Evolutionary conservation across 2,797 vertebrate species (phyloP).

Genomic region (Acanthiza pusilla): DNA sequence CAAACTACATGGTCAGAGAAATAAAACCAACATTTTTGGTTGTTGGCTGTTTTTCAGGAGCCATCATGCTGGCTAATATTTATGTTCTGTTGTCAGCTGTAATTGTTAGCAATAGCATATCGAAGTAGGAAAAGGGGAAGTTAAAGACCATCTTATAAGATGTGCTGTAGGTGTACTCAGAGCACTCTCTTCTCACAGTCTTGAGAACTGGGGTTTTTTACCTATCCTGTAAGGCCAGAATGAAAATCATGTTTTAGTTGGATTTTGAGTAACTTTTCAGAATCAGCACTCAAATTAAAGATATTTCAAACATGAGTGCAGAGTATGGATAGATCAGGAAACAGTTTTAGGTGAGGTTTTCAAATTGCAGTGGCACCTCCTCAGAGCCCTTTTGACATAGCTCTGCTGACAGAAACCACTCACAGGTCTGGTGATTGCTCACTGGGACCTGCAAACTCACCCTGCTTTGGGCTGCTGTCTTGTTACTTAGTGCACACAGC

Average conservation of each 20-base stretch:
- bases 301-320: not conserved
- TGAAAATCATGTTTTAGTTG: not conserved
- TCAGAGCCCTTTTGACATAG: not conserved
- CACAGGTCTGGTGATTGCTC: not conserved
- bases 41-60: not conserved
- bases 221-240: rapidly evolving
- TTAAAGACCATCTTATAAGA: not conserved
- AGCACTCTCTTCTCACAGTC: not conserved
- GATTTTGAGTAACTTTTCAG: not conserved
- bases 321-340: not conserved
- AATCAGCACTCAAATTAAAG: not conserved
- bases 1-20: not conserved
- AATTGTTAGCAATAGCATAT: not conserved
- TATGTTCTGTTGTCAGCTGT: not conserved
- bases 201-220: not conserved
- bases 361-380: not conserved
- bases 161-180: not conserved
- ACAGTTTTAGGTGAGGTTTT: not conserved
- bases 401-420: not conserved
- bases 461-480: not conserved
- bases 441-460: not conserved
- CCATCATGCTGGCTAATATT: not conserved
- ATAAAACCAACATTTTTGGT: not conserved
- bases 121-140: not conserved
- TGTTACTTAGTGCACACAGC: not conserved